Evolutionary conservation across 2,113 vertebrate species (phyloP).

Genomic region (Euleptes europaea): DNA sequence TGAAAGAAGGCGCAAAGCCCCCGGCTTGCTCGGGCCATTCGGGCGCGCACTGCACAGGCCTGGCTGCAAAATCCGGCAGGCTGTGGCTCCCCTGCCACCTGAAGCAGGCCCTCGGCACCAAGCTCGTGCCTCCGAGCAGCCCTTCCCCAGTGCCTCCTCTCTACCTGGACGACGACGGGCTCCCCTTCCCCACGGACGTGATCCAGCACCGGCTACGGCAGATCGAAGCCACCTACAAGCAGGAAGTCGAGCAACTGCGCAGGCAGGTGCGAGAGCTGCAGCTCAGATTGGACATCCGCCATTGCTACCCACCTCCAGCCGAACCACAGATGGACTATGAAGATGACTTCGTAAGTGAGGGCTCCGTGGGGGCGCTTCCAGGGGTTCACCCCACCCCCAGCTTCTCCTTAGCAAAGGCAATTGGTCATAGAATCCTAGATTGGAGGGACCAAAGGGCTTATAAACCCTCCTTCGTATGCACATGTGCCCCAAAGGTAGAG

Average conservation of each 20-base stretch:
- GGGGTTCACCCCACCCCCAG: rapidly evolving
- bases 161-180: constrained; percentile 93
- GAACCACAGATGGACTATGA: constrained; percentile 95
- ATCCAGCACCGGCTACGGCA: constrained; percentile 96
- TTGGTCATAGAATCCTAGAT: not conserved
- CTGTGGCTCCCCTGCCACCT: constrained; percentile 66
- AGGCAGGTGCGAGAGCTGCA: constrained; percentile 95
- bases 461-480: too few species aligned
- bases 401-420: rapidly evolving
- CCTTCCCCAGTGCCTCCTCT: constrained; percentile 84
- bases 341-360: constrained; percentile 94
- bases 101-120: constrained; percentile 77
- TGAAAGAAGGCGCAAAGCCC: constrained; percentile 71
- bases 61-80: constrained; percentile 68
- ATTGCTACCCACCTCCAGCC: constrained; percentile 86
- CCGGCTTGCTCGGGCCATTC: constrained; percentile 58
- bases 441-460: not conserved
- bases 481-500: not conserved
- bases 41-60: constrained; percentile 57
- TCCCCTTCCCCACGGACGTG: constrained; percentile 93
- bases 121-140: constrained; percentile 73
- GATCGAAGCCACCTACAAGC: constrained; percentile 96
- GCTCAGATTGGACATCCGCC: constrained; percentile 93
- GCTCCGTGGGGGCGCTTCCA: not conserved
- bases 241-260: constrained; percentile 94